Base-by-base conservation (phyloP, 2,113 vertebrate species). In the Mustela lutreola region DNA sequence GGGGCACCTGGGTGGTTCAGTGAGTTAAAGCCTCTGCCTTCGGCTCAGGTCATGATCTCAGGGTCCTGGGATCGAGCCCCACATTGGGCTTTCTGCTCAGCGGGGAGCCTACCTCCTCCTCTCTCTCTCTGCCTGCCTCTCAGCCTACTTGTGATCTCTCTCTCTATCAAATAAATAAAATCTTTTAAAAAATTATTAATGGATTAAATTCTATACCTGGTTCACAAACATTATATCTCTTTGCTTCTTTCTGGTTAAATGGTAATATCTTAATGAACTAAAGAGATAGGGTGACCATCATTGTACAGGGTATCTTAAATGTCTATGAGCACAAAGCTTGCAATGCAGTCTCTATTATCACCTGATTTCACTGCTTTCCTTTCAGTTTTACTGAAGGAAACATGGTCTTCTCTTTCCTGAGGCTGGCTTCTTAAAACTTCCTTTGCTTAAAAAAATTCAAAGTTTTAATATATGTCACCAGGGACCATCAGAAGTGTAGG, bases 291-390 rank as follows among this genome's bases (percentile, higher is more conserved):
- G 4, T 50, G 42, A 36, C 36, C 7, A 10, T 10, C 50, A 7
- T 8, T 71, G 6, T 4, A 22, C 11, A 7, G 11, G 11, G 2
- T 5, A 26, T 33, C 16, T 18, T 19, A 31, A 36, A 39, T 16
- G 42, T 28, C 33, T 16, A 18, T 24, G 18, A 58, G 39, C 84
- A 75, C 21, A 26, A 75, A 14, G 4, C 7, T 2, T 18, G 2
- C 22, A 1, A 3, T 2, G n/a, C 4, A 22, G 6, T 24, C 36
- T 14, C 33, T 22, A 2, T 8, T 19, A 5, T 4, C 14, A 4
- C 31, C 26, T 21, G 12, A 24, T 21, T 76, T n/a, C 3, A 6
- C 58, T 31, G 8, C 14, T 33, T 93, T 58, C 16, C 22, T 3
- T 87, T 53, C 18, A 24, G 12, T 22, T 83, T 83, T 73, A 31